Evolutionary conservation across 2,888 invertebrate genomes (phyloP).

Genomic region (Timema podura): DNA sequence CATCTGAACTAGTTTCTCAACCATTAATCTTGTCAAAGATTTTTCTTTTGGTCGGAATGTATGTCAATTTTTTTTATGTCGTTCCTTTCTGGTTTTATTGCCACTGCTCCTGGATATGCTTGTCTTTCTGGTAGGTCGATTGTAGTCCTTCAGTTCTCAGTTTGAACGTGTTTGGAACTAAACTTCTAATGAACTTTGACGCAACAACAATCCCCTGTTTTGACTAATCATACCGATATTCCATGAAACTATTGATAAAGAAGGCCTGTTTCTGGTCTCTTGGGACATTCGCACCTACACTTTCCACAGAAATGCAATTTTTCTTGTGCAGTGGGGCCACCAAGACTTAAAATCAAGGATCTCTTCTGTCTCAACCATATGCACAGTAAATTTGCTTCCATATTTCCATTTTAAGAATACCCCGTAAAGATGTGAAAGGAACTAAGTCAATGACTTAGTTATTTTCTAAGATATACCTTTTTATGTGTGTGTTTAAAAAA

Average conservation of each 20-base stretch:
- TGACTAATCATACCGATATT: not conserved
- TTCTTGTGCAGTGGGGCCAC: conserved; percentile 4
- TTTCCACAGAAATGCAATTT: not conserved
- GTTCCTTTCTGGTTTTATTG: not conserved
- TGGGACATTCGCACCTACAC: not conserved
- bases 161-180: not conserved
- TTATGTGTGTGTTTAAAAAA: too few species aligned
- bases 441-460: conserved; percentile 7
- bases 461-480: not conserved
- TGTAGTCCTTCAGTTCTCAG: not conserved
- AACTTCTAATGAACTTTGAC: not conserved
- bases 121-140: not conserved
- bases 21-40: conserved; percentile 7
- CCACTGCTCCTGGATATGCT: not conserved
- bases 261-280: conserved; percentile 2
- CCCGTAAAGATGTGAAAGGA: not conserved
- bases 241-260: not conserved
- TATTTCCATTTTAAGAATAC: not conserved
- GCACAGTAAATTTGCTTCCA: conserved; percentile 6
- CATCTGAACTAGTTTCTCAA: not conserved
- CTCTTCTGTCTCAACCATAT: not conserved
- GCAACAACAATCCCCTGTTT: not conserved
- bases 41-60: not conserved
- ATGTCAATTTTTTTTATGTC: not conserved
- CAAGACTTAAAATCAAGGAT: not conserved